Evolutionary conservation across 2,888 invertebrate genomes (phyloP).

Genomic region (Eupithecia exiguata): DNA sequence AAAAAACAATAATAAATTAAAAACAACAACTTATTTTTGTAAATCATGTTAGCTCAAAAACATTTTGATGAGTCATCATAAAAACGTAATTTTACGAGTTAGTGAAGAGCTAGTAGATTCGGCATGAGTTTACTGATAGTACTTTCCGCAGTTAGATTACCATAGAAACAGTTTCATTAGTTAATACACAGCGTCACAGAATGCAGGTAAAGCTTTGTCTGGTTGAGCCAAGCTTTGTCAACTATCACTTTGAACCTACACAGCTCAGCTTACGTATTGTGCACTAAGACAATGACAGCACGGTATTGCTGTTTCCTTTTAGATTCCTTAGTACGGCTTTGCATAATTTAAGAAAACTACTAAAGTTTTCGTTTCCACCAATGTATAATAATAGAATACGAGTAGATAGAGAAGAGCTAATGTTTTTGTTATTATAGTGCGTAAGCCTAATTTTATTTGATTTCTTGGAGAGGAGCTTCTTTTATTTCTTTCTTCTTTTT

Average conservation of each 20-base stretch:
- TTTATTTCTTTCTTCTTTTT: too few species aligned
- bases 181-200: background rate
- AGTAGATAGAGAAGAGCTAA: too few species aligned
- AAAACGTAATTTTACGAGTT: background rate
- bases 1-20: background rate
- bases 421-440: too few species aligned
- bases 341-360: too few species aligned
- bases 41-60: background rate
- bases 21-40: background rate
- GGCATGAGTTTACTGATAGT: background rate
- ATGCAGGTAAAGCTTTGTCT: background rate
- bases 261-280: conserved; percentile 10
- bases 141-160: background rate
- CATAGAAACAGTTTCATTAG: conserved; percentile 8
- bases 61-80: background rate
- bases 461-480: too few species aligned
- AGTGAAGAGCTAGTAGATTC: background rate
- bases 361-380: too few species aligned
- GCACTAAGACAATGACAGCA: background rate
- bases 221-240: conserved; percentile 8
- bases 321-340: background rate
- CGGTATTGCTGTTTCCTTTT: background rate
- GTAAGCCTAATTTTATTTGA: too few species aligned
- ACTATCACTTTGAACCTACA: conserved; percentile 4
- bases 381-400: too few species aligned